A percentile compares a stretch with the other conserved stretches of the same genome.
Conservation (phyloP, 2,113 vertebrate genomes). For the Dryoscopus gambensis region DNA sequence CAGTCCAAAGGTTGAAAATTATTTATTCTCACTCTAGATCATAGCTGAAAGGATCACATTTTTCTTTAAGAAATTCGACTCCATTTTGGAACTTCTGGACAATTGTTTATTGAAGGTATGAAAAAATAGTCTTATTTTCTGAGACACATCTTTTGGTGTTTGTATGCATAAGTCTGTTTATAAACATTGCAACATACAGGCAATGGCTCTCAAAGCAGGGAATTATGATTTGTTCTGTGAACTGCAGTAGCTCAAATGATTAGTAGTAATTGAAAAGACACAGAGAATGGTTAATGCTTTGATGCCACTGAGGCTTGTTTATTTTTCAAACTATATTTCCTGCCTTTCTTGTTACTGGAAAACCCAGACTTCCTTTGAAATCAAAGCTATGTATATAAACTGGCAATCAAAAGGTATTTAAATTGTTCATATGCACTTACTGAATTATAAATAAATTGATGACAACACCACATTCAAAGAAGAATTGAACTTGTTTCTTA, state of each 20-base stretch:
- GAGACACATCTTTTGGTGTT: neutral
- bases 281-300: conserved; percentile 16
- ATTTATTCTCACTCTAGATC: neutral
- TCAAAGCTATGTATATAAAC: neutral
- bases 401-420: conserved; percentile 1
- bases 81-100: neutral
- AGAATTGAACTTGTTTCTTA: neutral
- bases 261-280: conserved; percentile 20
- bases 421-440: neutral
- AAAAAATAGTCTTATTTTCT: neutral
- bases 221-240: neutral
- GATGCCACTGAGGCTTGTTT: neutral
- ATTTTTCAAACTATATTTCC: conserved; percentile 7
- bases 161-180: neutral
- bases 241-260: conserved; percentile 1
- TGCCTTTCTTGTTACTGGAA: conserved; percentile 19
- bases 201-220: conserved; percentile 11
- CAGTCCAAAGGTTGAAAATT: neutral
- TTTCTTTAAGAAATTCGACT: neutral
- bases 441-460: neutral
- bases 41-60: neutral
- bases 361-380: conserved; percentile 12
- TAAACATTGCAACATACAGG: neutral
- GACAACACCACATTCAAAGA: neutral
- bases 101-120: neutral